Conservation (phyloP, 2,113 vertebrate species). For the Crotalus horridus region DNA sequence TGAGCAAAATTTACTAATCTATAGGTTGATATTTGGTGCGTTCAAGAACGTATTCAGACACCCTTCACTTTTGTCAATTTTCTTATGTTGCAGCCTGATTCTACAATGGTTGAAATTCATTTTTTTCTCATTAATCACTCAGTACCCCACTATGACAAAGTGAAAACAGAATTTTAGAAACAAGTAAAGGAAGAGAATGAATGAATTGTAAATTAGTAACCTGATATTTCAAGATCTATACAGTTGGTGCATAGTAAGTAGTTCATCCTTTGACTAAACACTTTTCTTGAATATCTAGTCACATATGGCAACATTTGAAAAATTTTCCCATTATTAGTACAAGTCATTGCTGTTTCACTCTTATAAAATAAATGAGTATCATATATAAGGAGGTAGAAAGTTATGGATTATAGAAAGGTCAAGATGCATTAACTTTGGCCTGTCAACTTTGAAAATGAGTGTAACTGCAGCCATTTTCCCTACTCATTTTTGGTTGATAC, state of each 20-base stretch:
- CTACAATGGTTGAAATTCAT: no score
- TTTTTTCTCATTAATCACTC: no score
- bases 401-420: slow-evolving; percentile 2
- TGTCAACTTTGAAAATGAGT: no score
- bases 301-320: neutral
- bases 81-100: no score
- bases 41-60: no score
- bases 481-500: no score
- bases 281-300: slow-evolving; percentile 9
- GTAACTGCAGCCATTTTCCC: no score
- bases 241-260: neutral
- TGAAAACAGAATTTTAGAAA: no score
- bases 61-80: no score
- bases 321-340: neutral
- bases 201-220: neutral
- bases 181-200: neutral
- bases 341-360: neutral
- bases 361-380: neutral
- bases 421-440: neutral
- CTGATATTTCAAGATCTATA: neutral
- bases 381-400: neutral
- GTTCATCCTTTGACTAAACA: slow-evolving; percentile 14
- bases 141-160: no score
- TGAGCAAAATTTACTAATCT: neutral
- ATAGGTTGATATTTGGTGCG: no score